A percentile compares a stretch with the other conserved stretches of the same genome.
Evolutionary conservation across 1,140 invertebrate genomes (phyloP).

Genomic region (Musca vetustissima): DNA sequence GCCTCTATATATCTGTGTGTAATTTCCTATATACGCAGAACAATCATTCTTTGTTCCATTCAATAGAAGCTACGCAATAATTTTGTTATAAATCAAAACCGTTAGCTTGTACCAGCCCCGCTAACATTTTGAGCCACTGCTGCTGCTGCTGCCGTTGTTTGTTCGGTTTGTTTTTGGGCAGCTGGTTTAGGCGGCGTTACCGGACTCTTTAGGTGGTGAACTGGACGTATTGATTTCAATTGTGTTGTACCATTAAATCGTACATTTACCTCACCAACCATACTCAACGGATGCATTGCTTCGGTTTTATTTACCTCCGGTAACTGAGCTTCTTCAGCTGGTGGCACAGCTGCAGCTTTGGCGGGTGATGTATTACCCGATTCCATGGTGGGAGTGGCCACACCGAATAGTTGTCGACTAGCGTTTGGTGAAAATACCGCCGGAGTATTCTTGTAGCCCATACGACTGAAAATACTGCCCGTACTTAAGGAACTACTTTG

Average conservation of each 20-base stretch:
- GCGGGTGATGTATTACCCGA: conserved; percentile 24
- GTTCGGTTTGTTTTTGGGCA: not conserved
- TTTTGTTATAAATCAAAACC: conserved; percentile 53
- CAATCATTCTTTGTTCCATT: not conserved
- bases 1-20: not conserved
- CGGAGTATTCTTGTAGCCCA: conserved; percentile 50
- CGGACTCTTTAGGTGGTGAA: conserved; percentile 42
- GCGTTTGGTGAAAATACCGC: conserved; percentile 42
- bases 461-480: conserved; percentile 50
- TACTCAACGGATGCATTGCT: conserved; percentile 61
- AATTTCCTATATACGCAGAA: not conserved
- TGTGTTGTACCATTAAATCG: conserved; percentile 69
- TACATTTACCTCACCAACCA: conserved; percentile 65
- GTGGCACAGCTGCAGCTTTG: conserved; percentile 31
- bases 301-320: conserved; percentile 42
- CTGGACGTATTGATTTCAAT: conserved; percentile 58
- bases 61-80: conserved; percentile 45
- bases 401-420: conserved; percentile 35
- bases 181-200: not conserved
- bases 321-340: conserved; percentile 46
- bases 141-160: conserved; percentile 28
- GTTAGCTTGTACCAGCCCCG: conserved; percentile 41
- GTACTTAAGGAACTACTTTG: conserved; percentile 31
- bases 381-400: conserved; percentile 2
- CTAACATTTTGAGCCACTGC: conserved; percentile 29